These are phyloP conservation scores for Pardalotus punctatus DNA, from an alignment of 2,113 vertebrate genomes.

Conservation along the genomic window DNA sequence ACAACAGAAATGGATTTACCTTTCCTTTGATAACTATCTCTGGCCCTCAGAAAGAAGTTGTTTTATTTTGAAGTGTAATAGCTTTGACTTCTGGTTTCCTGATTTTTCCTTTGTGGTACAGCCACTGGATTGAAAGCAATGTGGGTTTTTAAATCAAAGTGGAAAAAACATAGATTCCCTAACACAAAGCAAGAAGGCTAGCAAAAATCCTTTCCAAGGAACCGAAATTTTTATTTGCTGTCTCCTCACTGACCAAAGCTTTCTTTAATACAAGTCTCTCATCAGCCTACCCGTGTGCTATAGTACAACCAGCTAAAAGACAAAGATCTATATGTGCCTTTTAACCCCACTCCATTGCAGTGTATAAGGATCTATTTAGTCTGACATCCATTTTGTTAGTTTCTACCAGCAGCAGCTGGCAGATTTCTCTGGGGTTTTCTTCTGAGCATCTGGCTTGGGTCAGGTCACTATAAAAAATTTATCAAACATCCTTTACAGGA, in stretches of 20 bases:
- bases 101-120: slow-evolving; percentile 12
- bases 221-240: not conserved
- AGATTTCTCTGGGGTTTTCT: slow-evolving; percentile 40
- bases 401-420: slow-evolving; percentile 29
- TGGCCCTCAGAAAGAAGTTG: not conserved
- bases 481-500: slow-evolving; percentile 3
- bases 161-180: not conserved
- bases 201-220: not conserved
- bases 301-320: not conserved
- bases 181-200: not conserved
- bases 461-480: slow-evolving; percentile 45
- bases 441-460: slow-evolving; percentile 38
- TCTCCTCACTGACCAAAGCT: not conserved
- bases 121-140: slow-evolving; percentile 6
- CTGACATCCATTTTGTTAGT: slow-evolving; percentile 34
- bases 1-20: slow-evolving; percentile 11
- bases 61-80: slow-evolving; percentile 18
- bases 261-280: not conserved
- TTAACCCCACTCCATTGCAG: not conserved
- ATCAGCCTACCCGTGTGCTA: not conserved
- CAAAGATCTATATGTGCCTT: not conserved
- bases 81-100: slow-evolving; percentile 33
- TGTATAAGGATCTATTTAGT: not conserved
- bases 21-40: not conserved
- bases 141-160: slow-evolving; percentile 22